Evolutionary conservation across 2,888 invertebrate genomes (phyloP).

Genomic region (Drosophila tanythrix): DNA sequence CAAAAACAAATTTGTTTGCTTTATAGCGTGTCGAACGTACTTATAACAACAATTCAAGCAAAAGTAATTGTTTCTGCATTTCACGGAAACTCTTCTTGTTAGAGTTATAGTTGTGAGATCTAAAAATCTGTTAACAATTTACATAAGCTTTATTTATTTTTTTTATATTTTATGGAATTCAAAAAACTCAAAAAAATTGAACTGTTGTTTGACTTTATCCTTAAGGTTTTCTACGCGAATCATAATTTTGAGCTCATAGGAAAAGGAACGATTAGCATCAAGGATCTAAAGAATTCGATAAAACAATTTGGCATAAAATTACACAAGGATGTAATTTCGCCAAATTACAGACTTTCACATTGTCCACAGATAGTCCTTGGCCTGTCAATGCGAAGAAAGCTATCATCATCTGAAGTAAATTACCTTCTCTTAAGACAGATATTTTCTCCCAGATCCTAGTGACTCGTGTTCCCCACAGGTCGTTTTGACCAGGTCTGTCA

Average conservation of each 20-base stretch:
- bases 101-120: not conserved
- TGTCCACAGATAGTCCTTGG: not conserved
- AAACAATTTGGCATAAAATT: not conserved
- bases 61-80: not conserved
- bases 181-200: not conserved
- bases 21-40: not conserved
- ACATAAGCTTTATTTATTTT: not conserved
- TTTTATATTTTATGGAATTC: not conserved
- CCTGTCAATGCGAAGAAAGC: too few species aligned
- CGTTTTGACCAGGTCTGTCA: not conserved
- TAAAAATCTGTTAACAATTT: not conserved
- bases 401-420: not conserved
- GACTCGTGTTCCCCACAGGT: not conserved
- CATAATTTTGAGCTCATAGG: not conserved
- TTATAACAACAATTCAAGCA: too few species aligned
- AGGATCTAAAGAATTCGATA: not conserved
- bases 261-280: not conserved
- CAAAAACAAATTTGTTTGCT: not conserved
- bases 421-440: not conserved
- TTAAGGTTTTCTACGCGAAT: not conserved
- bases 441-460: not conserved
- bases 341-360: not conserved
- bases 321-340: not conserved
- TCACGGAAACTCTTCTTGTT: not conserved
- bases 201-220: not conserved